phyloP scores from a whole-genome alignment of 2,888 invertebrate genomes.

The Lymantria monacha region DNA sequence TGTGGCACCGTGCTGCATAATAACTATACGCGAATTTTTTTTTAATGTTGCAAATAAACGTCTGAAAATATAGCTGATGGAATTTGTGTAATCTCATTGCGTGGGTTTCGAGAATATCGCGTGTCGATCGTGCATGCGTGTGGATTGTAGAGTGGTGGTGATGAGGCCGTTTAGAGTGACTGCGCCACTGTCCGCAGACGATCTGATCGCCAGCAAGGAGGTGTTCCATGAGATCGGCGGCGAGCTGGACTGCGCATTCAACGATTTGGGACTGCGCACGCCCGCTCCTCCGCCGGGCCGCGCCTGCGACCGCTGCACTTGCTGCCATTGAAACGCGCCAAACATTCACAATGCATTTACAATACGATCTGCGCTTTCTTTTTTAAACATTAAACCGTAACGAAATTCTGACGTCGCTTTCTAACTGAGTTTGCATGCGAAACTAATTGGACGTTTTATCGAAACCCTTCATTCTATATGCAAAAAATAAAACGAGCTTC shows the following conservation, averaged over 20 bases:
- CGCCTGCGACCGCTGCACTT: slow-evolving; percentile 68
- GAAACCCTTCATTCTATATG: slow-evolving; percentile 29
- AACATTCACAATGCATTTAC: slow-evolving; percentile 55
- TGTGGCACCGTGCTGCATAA: slow-evolving; percentile 1
- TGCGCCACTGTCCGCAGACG: slow-evolving; percentile 84
- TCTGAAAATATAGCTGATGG: slow-evolving; percentile 73
- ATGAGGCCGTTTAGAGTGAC: slow-evolving; percentile 40
- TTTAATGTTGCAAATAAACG: slow-evolving; percentile 61
- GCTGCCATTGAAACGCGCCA: slow-evolving; percentile 61
- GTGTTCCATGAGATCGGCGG: slow-evolving; percentile 95
- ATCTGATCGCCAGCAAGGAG: slow-evolving; percentile 93
- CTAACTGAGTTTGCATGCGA: slow-evolving; percentile 51
- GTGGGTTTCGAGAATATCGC: slow-evolving; percentile 6
- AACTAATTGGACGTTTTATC: slow-evolving; percentile 29
- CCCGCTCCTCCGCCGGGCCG: slow-evolving; percentile 20
- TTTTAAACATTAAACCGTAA: slow-evolving; percentile 33
- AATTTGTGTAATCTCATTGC: slow-evolving; percentile 43
- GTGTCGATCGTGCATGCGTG: slow-evolving; percentile 43
- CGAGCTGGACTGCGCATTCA: slow-evolving; percentile 95
- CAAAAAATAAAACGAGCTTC: slow-evolving; percentile 41
- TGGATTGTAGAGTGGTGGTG: slow-evolving; percentile 24
- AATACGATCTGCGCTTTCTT: slow-evolving; percentile 29
- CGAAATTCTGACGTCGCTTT: slow-evolving; percentile 33
- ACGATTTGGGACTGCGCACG: slow-evolving; percentile 80
- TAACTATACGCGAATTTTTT: slow-evolving; percentile 26